Evolutionary conservation across 92 coral and sea anemone species (phyloP).

Genomic region (Palythoa heliodiscus): DNA sequence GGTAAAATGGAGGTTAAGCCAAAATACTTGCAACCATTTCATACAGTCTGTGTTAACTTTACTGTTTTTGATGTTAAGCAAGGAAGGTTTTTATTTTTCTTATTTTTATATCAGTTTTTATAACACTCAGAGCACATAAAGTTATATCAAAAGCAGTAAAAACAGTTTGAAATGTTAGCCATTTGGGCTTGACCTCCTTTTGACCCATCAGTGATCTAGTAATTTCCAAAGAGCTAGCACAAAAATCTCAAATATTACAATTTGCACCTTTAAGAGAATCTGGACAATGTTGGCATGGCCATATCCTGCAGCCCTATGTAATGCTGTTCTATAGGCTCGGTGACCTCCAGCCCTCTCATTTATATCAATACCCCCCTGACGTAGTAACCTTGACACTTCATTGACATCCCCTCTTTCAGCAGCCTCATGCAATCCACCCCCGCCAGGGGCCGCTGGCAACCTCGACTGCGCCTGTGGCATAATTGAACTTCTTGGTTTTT

Average conservation of each 20-base stretch:
- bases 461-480: neutral
- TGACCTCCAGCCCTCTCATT: constrained; percentile 87
- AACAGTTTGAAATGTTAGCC: no score
- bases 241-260: neutral
- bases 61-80: no score
- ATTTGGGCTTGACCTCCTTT: no score
- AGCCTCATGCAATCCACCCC: constrained; percentile 71
- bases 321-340: constrained; percentile 86
- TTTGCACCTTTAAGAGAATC: constrained; percentile 71
- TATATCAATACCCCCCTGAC: constrained; percentile 62
- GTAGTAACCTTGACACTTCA: constrained; percentile 60
- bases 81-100: no score
- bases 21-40: no score
- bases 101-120: no score
- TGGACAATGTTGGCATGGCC: constrained; percentile 81
- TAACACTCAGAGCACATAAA: no score
- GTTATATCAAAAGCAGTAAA: no score
- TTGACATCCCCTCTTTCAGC: constrained; percentile 82
- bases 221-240: no score
- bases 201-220: no score
- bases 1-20: no score
- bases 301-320: constrained; percentile 92
- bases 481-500: neutral
- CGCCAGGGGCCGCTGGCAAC: constrained; percentile 23
- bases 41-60: no score